Evolutionary conservation across 1,140 invertebrate genomes (phyloP).

Genomic region (Drosophila nebulosa): DNA sequence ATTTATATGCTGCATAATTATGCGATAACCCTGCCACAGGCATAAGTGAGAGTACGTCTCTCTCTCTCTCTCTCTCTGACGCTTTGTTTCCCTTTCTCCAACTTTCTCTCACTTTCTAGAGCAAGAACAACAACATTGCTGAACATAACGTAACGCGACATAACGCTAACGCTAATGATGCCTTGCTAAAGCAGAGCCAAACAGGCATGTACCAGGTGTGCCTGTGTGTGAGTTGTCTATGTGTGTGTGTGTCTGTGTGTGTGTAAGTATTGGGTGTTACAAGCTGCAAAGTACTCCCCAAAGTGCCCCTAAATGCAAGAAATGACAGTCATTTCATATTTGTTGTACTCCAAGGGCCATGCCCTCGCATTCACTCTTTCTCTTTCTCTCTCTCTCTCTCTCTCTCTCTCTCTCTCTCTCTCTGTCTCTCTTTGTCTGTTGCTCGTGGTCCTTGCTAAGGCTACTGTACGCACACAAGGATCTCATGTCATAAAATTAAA

Average conservation of each 20-base stretch:
- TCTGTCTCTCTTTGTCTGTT: neutral
- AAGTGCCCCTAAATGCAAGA: constrained; percentile 79
- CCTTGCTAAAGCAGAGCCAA: constrained; percentile 52
- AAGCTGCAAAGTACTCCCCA: constrained; percentile 75
- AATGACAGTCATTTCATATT: constrained; percentile 79
- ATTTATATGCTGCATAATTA: constrained; percentile 79
- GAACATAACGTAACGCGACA: constrained; percentile 73
- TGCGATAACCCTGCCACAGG: constrained; percentile 59
- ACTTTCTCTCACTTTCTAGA: neutral
- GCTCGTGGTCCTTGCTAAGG: constrained; percentile 9
- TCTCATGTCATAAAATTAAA: constrained; percentile 77
- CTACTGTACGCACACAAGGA: constrained; percentile 44
- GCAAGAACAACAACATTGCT: constrained; percentile 27
- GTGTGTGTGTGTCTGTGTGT: constrained; percentile 21
- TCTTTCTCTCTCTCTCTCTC: constrained; percentile 5
- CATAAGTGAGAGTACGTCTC: neutral
- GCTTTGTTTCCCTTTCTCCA: neutral
- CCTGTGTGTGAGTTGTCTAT: neutral
- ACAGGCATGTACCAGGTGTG: constrained; percentile 53
- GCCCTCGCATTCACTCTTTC: constrained; percentile 16
- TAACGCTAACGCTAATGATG: constrained; percentile 77
- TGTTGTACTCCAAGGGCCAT: constrained; percentile 70
- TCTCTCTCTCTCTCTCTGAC: neutral
- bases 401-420: neutral
- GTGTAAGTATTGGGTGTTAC: constrained; percentile 75